Evolutionary conservation across 2,113 vertebrate genomes (phyloP), one percentile per base, ranked within the genome.

Genomic region (Epinephelus moara): DNA sequence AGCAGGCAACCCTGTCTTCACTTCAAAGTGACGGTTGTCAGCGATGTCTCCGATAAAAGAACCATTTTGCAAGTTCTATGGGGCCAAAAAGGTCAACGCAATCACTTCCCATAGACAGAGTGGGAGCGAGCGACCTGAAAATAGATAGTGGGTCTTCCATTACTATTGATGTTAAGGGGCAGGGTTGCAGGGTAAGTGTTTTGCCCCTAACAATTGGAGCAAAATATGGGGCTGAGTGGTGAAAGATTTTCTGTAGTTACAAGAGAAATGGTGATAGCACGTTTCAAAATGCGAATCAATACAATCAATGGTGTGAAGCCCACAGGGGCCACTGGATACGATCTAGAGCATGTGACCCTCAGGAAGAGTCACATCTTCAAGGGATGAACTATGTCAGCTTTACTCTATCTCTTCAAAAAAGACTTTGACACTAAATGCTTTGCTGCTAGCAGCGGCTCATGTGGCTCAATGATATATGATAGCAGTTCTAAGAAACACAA

Each of bases 61-160:
- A 62, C 89, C 82, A 93, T 93, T 93, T 89, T 80, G 66, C 37
- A 59, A 93, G 88, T 82, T 91, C 87, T 79, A 83, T 82, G 88
- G 91, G 90, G 75, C 88, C 86, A 87, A 85, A 91, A 94, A 95
- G 93, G 93, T 93, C 93, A 94, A 89, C 30, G 45, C 90, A 90
- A 91, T 91, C 81, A 76, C 81, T 88, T 90, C 87, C 81, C 78
- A 55, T 80, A 70, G 80, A 82, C 70, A 5, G 85, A 89, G 87
- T 47, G 73, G 80, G 82, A 75, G 84, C 81, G 80, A 84, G 74
- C 3, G 18, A 52, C 62, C 57, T 81, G 84, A 90, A 92, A 93
- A 94, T 73, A 84, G 82, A 87, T 79, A 78, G 83, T 25, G 50
- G 60, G 23, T 71, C 23, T n/a, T 52, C 70, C 50, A 23, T 9